Evolutionary conservation across 2,113 vertebrate genomes (phyloP), one percentile per base, ranked within the genome.

Genomic region (Mohoua ochrocephala): DNA sequence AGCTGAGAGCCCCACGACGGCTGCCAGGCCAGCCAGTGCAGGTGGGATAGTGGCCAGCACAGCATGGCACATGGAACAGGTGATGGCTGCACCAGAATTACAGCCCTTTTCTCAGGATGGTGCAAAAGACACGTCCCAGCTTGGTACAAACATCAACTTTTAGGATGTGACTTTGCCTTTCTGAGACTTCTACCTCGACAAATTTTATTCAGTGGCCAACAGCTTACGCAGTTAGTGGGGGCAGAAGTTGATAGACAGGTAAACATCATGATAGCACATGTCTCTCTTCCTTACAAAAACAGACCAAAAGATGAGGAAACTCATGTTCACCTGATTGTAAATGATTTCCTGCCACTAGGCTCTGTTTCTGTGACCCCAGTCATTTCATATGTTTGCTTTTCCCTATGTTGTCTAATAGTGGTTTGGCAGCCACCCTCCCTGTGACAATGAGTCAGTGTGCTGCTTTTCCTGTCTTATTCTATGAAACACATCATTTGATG

Each of bases 381-480:
- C 33, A 77, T 87, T 87, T 61, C 79, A 89, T n/a, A 78, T 20
- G 33, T 59, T 89, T 91, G 53, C 45, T 87, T 84, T 84, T 87
- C 50, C 77, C 70, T 44, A 0, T 17, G n/a, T 73, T 80, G 74
- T 53, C 79, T 65, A 88, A 83, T 54, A 80, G 75, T 10, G 30
- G 44, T 60, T 91, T 91, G 15, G 64, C 88, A 93, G 47, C 61
- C 75, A 33, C 9, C 24, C 69, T 97, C 65, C 30, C 86, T 63
- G 10, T 41, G 54, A 91, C 6, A 27, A 69, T 89, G 95, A 97
- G 93, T 95, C 92, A 90, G 74, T 76, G 69, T 71, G 79, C 81
- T 70, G 41, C 81, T 92, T 89, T 94, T 84, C 93, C 93, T 85
- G 45, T 80, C 90, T 96, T 74, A 60, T 77, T 84, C 82, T 70